Conservation (phyloP, 2,113 vertebrate genomes). For the Entomyzon cyanotis region DNA sequence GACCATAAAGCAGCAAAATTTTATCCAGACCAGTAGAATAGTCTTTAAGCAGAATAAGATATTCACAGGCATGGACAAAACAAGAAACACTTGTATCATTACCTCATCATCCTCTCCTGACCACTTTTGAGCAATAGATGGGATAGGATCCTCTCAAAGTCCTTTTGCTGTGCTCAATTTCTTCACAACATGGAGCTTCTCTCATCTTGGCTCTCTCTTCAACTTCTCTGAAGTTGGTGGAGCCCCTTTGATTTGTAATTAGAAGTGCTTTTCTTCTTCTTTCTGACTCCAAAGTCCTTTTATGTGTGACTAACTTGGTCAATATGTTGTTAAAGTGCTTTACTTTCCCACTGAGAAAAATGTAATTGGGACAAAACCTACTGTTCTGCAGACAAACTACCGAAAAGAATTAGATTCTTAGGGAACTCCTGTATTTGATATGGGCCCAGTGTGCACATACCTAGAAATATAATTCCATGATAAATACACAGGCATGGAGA, state of each 20-base stretch:
- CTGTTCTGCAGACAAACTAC: not conserved
- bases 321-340: constrained; percentile 1
- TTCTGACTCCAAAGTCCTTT: not conserved
- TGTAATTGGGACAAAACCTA: not conserved
- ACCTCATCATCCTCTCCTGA: not conserved
- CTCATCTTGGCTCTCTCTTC: not conserved
- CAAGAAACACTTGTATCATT: not conserved
- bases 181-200: not conserved
- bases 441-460: not conserved
- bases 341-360: not conserved
- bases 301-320: constrained; percentile 25
- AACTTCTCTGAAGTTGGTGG: not conserved
- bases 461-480: not conserved
- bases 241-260: constrained; percentile 26
- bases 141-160: not conserved
- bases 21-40: not conserved
- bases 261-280: not conserved
- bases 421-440: not conserved
- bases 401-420: not conserved
- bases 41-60: not conserved
- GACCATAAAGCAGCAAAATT: not conserved
- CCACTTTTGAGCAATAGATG: not conserved
- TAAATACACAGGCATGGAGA: not conserved
- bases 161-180: not conserved
- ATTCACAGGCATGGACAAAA: not conserved